Base-by-base conservation (phyloP, 2,113 vertebrate species). In the Puffinus mauretanicus region DNA sequence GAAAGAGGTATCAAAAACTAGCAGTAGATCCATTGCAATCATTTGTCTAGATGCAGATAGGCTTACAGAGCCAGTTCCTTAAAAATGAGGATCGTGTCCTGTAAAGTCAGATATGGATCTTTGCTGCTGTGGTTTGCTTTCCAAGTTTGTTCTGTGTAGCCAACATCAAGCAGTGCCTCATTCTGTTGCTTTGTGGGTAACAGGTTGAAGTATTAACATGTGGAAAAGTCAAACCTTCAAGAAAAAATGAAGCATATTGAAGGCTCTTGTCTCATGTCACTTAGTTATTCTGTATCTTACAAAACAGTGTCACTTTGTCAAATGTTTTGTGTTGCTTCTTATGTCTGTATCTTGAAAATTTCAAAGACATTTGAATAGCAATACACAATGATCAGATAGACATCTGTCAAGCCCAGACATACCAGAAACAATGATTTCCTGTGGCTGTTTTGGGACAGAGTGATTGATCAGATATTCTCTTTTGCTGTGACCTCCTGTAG, bases 391-490 rank as follows among this genome's bases (percentile, higher is more conserved):
- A 95, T 86, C 67, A 36, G 5, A 94, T 0, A 93, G 52, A 83
- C 60, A 81, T 70, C 92, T 95, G 67, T 90, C 84, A 94, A 86
- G 66, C 26, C 32, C 69, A 92, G 64, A 47, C 38, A 40, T 16
- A 90, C 16, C 57, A 93, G 70, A 88, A 91, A 38, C 57, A 84
- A 54, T 38, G 61, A 81, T 69, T 78, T 95, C 55, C 38, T 71
- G 32, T 55, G 52, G 72, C 61, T 93, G 51, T 16, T 76, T 73
- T 77, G 72, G 61, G 78, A 88, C 44, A 69, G 32, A 15, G 38
- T 64, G 65, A 86, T 91, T 92, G 87, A 96, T 94, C 75, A 82
- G 42, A 62, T 67, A 73, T 46, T 96, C 91, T 86, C 71, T 86
- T 97, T 83, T 65, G 25, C 60, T 86, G 60, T 86, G 88, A 82